Evolutionary conservation across 2,888 invertebrate species (phyloP).

Genomic region (Leptinotarsa peninsularis): DNA sequence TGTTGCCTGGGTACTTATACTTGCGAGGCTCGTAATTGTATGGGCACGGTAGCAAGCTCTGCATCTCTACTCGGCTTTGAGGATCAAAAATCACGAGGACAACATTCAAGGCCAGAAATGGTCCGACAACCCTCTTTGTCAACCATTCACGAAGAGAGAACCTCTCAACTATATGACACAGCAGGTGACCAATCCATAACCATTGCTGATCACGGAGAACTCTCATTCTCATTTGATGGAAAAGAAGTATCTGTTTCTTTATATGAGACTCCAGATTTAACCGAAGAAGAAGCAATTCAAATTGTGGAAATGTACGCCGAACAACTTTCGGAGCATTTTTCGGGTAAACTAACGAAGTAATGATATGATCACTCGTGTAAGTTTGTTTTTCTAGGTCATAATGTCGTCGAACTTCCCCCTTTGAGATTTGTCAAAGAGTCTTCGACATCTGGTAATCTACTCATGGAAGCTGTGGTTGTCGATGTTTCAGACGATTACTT

Average conservation of each 20-base stretch:
- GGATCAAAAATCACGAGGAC: slow-evolving; percentile 73
- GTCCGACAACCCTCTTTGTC: slow-evolving; percentile 87
- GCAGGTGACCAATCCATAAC: slow-evolving; percentile 76
- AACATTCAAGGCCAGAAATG: slow-evolving; percentile 69
- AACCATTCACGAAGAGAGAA: slow-evolving; percentile 91
- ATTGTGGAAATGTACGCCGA: slow-evolving; percentile 96
- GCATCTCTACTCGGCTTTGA: slow-evolving; percentile 90
- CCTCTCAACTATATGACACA: slow-evolving; percentile 88
- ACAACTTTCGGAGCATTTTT: slow-evolving; percentile 88
- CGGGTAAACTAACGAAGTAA: slow-evolving; percentile 64
- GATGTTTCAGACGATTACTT: slow-evolving; percentile 90
- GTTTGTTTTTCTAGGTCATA: slow-evolving; percentile 72
- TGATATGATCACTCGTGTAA: slow-evolving; percentile 24
- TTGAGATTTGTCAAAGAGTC: slow-evolving; percentile 90
- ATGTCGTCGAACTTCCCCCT: slow-evolving; percentile 87
- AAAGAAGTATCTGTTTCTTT: slow-evolving; percentile 91
- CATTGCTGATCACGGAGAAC: slow-evolving; percentile 84
- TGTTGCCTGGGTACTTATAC: slow-evolving; percentile 92
- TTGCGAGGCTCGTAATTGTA: slow-evolving; percentile 90
- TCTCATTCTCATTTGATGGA: slow-evolving; percentile 91
- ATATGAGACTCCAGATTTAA: slow-evolving; percentile 92
- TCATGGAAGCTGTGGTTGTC: slow-evolving; percentile 92
- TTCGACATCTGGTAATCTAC: slow-evolving; percentile 85
- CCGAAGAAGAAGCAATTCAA: slow-evolving; percentile 91
- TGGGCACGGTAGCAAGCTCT: slow-evolving; percentile 90